Base-by-base conservation (phyloP, 2,888 invertebrate genomes). In the Auanema sp. region DNA sequence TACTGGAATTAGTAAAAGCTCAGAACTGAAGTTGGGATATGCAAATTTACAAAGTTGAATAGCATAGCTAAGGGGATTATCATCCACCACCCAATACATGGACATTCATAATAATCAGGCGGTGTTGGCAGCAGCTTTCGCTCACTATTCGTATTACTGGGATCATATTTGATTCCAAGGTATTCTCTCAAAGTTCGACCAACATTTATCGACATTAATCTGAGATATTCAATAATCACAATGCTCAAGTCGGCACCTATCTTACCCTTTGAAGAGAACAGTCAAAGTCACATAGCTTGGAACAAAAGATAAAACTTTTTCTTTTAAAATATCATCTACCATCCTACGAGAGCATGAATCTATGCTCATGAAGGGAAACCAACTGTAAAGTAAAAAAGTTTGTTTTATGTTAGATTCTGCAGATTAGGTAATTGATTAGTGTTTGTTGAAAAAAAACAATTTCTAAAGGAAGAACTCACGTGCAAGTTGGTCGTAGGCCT, bases 301-400 rank as follows among this genome's bases (percentile, higher is more conserved):
- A 33, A 83, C 74, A 64, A 81, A 82, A 12, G 78, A 73, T 43
- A 76, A 33, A n/a, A 74, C 67, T 58, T 83, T 79, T 53, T 83
- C 81, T 52, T 79, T 78, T 44, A 83, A 62, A 51, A 83, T 77
- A 14, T 79, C 78, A 33, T 83, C 79, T n/a, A 83, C 73, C 66
- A 79, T 78, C 47, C 73, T 58, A 1, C 64, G 60, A 1, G 80
- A 69, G 47, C 81, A 80, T 8, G 80, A 71, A 18, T 79, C 72
- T 11, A 77, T 63, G 33, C 81, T 79, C 82, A 83, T 80, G 65
- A 82, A 82, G 14, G 81, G 79, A 42, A 83, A 74, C 72, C 76
- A 79, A 50, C 81, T 79, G 60, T 43, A 60, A 14, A 5, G 1
- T 23, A 62, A 4, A n/a, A 23, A 8, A 12, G 43, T 43, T 43